Evolutionary conservation across 2,113 vertebrate species (phyloP).

Genomic region (Channa argus): DNA sequence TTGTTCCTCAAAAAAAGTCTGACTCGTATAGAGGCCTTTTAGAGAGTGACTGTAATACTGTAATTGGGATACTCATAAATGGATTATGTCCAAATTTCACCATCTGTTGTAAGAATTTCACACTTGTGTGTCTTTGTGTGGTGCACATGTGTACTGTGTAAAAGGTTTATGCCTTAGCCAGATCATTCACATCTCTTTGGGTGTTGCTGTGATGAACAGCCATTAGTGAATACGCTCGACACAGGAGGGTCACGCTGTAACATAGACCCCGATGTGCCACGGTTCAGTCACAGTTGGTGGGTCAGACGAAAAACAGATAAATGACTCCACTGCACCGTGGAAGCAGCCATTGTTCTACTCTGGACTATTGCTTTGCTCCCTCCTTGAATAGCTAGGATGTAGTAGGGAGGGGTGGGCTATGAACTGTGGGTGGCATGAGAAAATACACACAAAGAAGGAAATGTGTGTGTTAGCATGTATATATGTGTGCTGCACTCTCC

Average conservation of each 20-base stretch:
- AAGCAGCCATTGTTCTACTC: constrained; percentile 69
- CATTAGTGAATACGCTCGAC: constrained; percentile 68
- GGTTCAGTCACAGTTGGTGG: constrained; percentile 64
- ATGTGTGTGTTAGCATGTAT: constrained; percentile 19
- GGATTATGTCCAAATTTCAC: constrained; percentile 18
- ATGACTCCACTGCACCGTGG: constrained; percentile 57
- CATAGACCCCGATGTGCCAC: constrained; percentile 54
- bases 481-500: constrained; percentile 52
- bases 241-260: constrained; percentile 71
- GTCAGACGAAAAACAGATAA: constrained; percentile 74
- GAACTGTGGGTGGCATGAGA: constrained; percentile 55
- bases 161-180: constrained; percentile 14
- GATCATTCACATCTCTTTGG: constrained; percentile 46
- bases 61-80: background rate
- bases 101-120: background rate
- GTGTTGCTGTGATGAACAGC: constrained; percentile 55
- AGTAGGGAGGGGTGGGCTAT: constrained; percentile 44
- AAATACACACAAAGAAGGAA: constrained; percentile 50
- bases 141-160: constrained; percentile 21
- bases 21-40: background rate
- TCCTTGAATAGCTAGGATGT: constrained; percentile 33
- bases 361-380: constrained; percentile 62
- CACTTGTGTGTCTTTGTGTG: background rate
- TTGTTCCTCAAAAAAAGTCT: constrained; percentile 2
- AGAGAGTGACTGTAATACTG: background rate